Conservation (phyloP, 2,888 invertebrate genomes). For the Ormyrus pomaceus region DNA sequence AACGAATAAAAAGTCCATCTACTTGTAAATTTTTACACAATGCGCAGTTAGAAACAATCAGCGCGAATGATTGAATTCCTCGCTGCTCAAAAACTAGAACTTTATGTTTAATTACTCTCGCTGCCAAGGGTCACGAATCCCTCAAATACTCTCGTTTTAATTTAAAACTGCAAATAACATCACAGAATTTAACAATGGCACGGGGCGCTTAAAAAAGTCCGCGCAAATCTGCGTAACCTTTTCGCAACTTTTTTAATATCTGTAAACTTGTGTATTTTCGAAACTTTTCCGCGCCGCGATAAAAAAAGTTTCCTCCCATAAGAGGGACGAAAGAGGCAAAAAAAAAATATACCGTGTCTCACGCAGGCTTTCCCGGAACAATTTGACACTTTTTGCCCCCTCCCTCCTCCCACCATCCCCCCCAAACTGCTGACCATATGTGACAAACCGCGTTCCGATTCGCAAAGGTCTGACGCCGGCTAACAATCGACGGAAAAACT, state of each 20-base stretch:
- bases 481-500: background rate
- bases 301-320: constrained; percentile 24
- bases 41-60: too few species aligned
- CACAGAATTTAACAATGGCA: too few species aligned
- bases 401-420: too few species aligned
- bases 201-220: background rate
- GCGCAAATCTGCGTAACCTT: background rate
- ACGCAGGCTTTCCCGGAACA: constrained; percentile 7
- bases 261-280: constrained; percentile 19
- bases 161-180: too few species aligned
- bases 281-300: constrained; percentile 1
- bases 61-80: too few species aligned
- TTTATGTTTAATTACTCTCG: too few species aligned
- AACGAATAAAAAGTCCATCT: too few species aligned
- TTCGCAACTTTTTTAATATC: constrained; percentile 36
- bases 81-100: too few species aligned
- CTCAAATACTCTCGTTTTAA: too few species aligned
- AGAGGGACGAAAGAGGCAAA: background rate
- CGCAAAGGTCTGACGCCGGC: constrained; percentile 3
- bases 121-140: too few species aligned
- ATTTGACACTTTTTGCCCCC: constrained; percentile 35
- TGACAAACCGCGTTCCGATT: constrained; percentile 23
- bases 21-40: too few species aligned
- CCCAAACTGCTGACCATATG: constrained; percentile 4
- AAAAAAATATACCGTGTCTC: too few species aligned